These are phyloP conservation scores for Monarcha castaneiventris DNA, from an alignment of 2,113 vertebrate species.

Conservation along the genomic window DNA sequence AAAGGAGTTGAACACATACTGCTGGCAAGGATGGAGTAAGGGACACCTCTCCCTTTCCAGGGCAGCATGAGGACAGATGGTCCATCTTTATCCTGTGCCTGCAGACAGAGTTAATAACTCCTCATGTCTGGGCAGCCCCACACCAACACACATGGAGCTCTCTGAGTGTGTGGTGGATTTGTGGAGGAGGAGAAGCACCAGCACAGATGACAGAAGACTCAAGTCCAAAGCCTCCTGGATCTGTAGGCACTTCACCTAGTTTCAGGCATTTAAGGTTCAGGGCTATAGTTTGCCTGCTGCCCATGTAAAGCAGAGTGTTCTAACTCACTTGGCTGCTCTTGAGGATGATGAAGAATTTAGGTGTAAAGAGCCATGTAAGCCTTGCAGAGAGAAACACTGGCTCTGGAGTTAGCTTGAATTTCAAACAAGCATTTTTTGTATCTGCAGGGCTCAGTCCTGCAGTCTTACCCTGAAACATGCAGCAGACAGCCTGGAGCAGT, in stretches of 20 bases:
- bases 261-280: not conserved
- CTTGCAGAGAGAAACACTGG: not conserved
- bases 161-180: fast-evolving
- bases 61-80: not conserved
- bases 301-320: not conserved
- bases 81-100: not conserved
- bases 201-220: not conserved
- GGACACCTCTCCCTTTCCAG: not conserved
- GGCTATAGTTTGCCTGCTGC: not conserved
- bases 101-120: not conserved
- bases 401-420: not conserved
- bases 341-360: not conserved
- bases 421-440: not conserved
- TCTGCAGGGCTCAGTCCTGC: not conserved
- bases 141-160: not conserved
- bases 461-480: not conserved
- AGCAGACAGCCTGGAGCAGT: not conserved
- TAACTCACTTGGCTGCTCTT: not conserved
- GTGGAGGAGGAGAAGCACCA: not conserved
- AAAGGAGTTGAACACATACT: not conserved
- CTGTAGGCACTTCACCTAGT: not conserved
- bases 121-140: not conserved
- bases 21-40: not conserved
- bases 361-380: not conserved
- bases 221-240: not conserved